Evolutionary conservation across 2,113 vertebrate genomes (phyloP).

Genomic region (Passer montanus): DNA sequence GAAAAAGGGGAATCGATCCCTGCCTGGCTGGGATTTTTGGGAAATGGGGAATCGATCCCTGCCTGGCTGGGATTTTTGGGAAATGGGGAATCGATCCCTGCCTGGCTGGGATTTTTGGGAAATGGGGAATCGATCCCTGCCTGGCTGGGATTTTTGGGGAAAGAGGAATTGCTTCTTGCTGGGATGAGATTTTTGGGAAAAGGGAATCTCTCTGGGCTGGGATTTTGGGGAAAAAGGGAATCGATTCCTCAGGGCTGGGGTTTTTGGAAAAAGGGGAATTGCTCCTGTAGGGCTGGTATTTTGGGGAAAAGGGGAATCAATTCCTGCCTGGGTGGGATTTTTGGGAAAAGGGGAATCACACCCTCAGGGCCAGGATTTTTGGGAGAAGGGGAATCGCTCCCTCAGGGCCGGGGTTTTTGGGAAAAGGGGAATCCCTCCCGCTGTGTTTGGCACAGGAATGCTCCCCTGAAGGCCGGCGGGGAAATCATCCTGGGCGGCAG

Average conservation of each 20-base stretch:
- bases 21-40: rapidly evolving
- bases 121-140: rapidly evolving
- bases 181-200: rapidly evolving
- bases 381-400: background rate
- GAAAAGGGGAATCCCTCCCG: rapidly evolving
- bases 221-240: background rate
- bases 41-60: background rate
- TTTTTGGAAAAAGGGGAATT: background rate
- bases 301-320: background rate
- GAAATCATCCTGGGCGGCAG: conserved; percentile 92
- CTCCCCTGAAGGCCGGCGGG: conserved; percentile 82
- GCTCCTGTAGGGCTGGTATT: rapidly evolving
- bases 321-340: rapidly evolving
- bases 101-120: background rate
- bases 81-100: background rate
- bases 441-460: conserved; percentile 74
- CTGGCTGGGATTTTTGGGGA: rapidly evolving
- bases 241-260: background rate
- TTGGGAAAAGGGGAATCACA: background rate
- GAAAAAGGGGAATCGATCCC: background rate
- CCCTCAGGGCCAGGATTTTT: rapidly evolving
- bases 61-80: background rate
- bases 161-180: rapidly evolving
- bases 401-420: background rate
- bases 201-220: too few relatives aligned